Percentiles rank a stretch among this genome's conserved stretches.
Evolutionary conservation across 2,888 invertebrate genomes (phyloP).

Genomic region (Hirtodrosophila histrioides): DNA sequence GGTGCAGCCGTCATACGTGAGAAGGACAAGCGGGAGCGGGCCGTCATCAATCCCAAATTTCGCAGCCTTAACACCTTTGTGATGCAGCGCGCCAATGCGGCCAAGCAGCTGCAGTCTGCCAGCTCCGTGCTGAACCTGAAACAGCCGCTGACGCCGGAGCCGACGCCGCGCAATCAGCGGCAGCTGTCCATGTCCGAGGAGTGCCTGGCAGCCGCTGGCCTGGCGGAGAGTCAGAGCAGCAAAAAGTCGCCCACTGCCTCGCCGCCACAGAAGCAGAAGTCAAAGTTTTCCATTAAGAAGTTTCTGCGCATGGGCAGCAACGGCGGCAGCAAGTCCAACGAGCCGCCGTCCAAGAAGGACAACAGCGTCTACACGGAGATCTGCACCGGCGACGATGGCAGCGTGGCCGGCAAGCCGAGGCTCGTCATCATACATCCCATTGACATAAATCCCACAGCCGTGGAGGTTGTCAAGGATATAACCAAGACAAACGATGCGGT

Average conservation of each 20-base stretch:
- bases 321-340: slow-evolving; percentile 87
- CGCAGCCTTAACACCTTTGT: slow-evolving; percentile 85
- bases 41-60: slow-evolving; percentile 87
- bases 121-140: slow-evolving; percentile 77
- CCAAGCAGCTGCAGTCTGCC: slow-evolving; percentile 80
- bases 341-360: slow-evolving; percentile 83
- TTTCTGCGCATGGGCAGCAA: slow-evolving; percentile 92
- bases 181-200: slow-evolving; percentile 91
- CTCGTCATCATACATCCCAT: slow-evolving; percentile 95
- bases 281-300: slow-evolving; percentile 93
- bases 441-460: slow-evolving; percentile 92
- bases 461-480: slow-evolving; percentile 90
- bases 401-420: slow-evolving; percentile 87
- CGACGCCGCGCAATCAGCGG: slow-evolving; percentile 87
- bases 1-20: slow-evolving; percentile 90
- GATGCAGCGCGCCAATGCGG: slow-evolving; percentile 82
- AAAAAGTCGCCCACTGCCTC: slow-evolving; percentile 58
- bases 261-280: slow-evolving; percentile 86
- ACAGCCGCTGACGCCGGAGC: slow-evolving; percentile 86
- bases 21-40: slow-evolving; percentile 90
- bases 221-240: slow-evolving; percentile 37
- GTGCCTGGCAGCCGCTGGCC: slow-evolving; percentile 85
- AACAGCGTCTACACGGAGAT: slow-evolving; percentile 85
- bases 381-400: slow-evolving; percentile 82
- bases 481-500: slow-evolving; percentile 84